A percentile compares a stretch with the other conserved stretches of the same genome.
phyloP scores from a whole-genome alignment of 2,113 vertebrate genomes.

The Prietella phreatophila region DNA sequence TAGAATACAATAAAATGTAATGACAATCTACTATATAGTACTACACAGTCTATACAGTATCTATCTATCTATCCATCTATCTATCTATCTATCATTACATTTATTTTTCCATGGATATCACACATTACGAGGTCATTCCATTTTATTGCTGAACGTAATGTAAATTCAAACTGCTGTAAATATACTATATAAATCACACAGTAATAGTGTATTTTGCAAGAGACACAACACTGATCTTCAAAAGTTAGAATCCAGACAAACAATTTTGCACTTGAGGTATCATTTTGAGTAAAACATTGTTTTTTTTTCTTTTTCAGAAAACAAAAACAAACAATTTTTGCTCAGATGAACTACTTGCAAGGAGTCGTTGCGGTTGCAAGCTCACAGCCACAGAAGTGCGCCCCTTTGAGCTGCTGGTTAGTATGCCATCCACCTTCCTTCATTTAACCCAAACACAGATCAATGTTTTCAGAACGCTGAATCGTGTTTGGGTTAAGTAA shows the following conservation, averaged over 20 bases:
- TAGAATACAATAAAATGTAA: no score
- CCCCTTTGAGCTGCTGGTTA: conserved; percentile 56
- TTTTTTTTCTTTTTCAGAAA: not conserved
- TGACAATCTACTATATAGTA: no score
- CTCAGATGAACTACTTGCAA: not conserved
- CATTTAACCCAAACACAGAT: conserved; percentile 71
- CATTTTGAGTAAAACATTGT: not conserved
- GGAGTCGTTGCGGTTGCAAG: not conserved
- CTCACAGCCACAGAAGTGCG: conserved; percentile 58
- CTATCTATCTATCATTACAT: not conserved
- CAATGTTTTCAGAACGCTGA: conserved; percentile 68
- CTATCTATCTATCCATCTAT: no score
- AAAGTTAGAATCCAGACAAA: not conserved
- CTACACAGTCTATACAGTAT: no score
- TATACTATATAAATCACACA: not conserved
- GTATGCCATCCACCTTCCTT: conserved; percentile 62
- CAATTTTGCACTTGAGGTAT: not conserved
- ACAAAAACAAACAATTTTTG: not conserved
- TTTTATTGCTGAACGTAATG: not conserved
- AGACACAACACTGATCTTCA: not conserved
- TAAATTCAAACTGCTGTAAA: no score
- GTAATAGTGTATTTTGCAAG: not conserved
- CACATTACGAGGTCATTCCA: not conserved
- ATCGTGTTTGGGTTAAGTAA: conserved; percentile 72
- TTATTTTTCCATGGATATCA: no score